Conservation (phyloP, 2,888 invertebrate genomes). For the Pammene aurita region DNA sequence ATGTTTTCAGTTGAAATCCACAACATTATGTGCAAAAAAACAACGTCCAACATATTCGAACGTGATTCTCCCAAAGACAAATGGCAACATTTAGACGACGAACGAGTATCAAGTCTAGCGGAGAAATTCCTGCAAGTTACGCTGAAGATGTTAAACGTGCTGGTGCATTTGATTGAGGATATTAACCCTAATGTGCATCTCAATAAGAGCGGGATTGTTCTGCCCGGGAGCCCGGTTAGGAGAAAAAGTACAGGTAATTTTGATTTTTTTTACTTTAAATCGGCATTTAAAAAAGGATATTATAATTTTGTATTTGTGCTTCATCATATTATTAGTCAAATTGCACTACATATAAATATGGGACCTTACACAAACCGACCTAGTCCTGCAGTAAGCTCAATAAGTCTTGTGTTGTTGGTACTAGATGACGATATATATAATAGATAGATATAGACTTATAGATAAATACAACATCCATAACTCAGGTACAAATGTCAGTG, state of each 20-base stretch:
- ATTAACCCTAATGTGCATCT: conserved; percentile 79
- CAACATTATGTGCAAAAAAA: conserved; percentile 70
- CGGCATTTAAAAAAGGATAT: too few species aligned
- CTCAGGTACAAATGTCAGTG: too few species aligned
- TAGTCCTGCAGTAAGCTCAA: too few species aligned
- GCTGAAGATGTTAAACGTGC: conserved; percentile 87
- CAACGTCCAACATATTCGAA: conserved; percentile 70
- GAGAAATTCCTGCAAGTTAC: conserved; percentile 87
- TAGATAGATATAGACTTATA: too few species aligned
- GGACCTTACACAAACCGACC: too few species aligned
- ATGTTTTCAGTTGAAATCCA: conserved; percentile 73
- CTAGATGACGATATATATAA: too few species aligned
- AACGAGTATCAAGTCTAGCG: conserved; percentile 77
- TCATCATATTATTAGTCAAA: too few species aligned
- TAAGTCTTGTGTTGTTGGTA: too few species aligned
- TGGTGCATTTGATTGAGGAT: conserved; percentile 90
- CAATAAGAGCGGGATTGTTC: conserved; percentile 76
- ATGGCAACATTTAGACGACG: conserved; percentile 73
- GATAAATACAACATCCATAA: too few species aligned
- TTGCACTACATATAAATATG: too few species aligned
- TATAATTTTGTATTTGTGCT: too few species aligned
- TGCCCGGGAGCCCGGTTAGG: conserved; percentile 83
- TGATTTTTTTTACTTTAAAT: neutral
- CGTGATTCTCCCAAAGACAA: conserved; percentile 66
- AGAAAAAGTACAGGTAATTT: conserved; percentile 71